phyloP scores from a whole-genome alignment of 2,797 vertebrate species.

The Tadarida brasiliensis region DNA sequence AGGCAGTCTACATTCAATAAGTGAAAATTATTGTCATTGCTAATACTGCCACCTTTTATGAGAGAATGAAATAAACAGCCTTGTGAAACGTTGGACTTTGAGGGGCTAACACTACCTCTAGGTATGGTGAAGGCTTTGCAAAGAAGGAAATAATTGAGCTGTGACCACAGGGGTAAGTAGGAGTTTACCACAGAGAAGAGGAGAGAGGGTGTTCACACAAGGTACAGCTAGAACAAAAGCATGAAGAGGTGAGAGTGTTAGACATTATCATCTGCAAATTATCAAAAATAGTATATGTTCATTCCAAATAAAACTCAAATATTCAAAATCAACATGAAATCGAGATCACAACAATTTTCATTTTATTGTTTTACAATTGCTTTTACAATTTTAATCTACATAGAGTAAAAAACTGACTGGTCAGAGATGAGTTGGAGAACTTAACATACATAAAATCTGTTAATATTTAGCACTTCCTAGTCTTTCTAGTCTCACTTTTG shows the following conservation, averaged over 20 bases:
- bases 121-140: neutral
- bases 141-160: neutral
- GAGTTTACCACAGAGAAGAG: neutral
- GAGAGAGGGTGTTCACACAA: neutral
- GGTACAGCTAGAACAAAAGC: neutral
- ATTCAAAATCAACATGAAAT: constrained; percentile 1
- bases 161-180: neutral
- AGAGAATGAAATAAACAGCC: neutral
- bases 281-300: neutral
- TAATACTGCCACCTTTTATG: neutral
- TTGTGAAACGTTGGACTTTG: neutral
- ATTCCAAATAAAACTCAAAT: constrained; percentile 24
- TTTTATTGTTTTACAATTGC: neutral
- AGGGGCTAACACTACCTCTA: neutral
- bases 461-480: neutral
- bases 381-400: neutral
- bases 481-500: neutral
- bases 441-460: neutral
- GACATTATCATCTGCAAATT: neutral
- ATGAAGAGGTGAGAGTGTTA: rapidly evolving
- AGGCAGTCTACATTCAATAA: neutral
- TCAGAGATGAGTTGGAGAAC: neutral
- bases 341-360: neutral
- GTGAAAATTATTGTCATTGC: neutral
- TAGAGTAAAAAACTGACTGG: neutral